Base-by-base conservation (phyloP, 2,113 vertebrate species). In the Thunnus maccoyii region DNA sequence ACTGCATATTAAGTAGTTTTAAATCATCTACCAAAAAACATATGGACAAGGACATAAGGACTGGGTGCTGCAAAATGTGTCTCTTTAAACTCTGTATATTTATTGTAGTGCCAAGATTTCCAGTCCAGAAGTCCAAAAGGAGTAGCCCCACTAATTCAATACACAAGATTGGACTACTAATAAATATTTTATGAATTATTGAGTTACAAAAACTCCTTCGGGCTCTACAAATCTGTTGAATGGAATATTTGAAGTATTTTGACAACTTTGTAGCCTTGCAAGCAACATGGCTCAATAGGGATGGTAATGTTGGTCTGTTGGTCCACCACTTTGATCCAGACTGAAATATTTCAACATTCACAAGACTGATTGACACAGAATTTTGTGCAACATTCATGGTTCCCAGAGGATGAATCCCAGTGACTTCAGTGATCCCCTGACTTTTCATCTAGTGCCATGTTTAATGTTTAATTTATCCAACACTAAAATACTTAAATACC, bases 81-180 rank as follows among this genome's bases (percentile, higher is more conserved):
- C 22, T 75, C 36, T 50, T 76, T 51, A 52, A 80, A 65, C 64
- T 70, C 10, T 69, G 44, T 41, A 41, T 60, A 47, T 83, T 76
- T 58, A 32, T 70, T 54, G 51, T 41, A 52, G n/a, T 67, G 62
- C 52, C 30, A 52, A 18, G 3, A 56, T 32, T 63, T 78, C 48
- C 55, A 25, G 74, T 13, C 52, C 44, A 32, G 27, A 50, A 55
- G 25, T 50, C 32, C 4, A 72, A 51, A 67, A 75, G 57, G 6
- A 61, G 47, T n/a, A 50, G 32, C 9, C 2, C 11, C 15, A 27
- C 14, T 17, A 22, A 55, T 56, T 27, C 10, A 14, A 64, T 56
- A 60, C 47, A 44, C 3, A 2, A 22, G 48, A 17, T 15, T 52
- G 52, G 27, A 30, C 18, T 16, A 25, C 20, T 20, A 2, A 56